Base-by-base conservation (phyloP, 2,888 invertebrate genomes). In the Phortica okadai region DNA sequence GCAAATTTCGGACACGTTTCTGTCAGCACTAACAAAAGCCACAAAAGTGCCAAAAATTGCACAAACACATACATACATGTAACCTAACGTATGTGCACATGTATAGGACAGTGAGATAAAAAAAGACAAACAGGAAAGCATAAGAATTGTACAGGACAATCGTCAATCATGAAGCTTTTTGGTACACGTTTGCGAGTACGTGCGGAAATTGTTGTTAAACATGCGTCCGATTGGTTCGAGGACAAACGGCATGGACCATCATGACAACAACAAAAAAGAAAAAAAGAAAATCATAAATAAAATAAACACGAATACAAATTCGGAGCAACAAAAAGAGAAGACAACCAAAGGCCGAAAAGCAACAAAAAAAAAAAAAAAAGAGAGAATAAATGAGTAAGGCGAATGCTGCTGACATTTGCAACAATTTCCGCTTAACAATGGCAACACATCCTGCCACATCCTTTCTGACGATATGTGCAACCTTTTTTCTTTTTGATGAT, bases 391-490 rank as follows among this genome's bases (percentile, higher is more conserved):
- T 80, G 41, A 74, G 78, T 7, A 67, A 33, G 77, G 77, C 72
- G 81, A 79, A 81, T 80, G 77, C 77, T 85, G 85, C 87, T 85
- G 87, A 85, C 85, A 85, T 78, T 84, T 84, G 85, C 87, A 85
- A 86, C 85, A 84, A 86, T 86, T 85, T 85, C 84, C 85, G 85
- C 75, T 85, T 81, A 66, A 77, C 84, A 87, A 86, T 84, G 79
- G 74, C 75, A 78, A 76, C 78, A 73, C 45, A 73, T 78, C 80
- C 76, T 77, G 56, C 73, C 75, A 73, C 58, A 54, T 21, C 73
- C 73, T 73, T 77, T 76, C 25, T n/a, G 8, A 50, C 14, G 33
- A 62, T 21, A 62, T 62, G 62, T 62, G 76, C 69, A 78, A 77
- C 66, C 81, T 81, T 82, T 79, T 80, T 81, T 82, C 83, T 25